phyloP scores from a whole-genome alignment of 2,888 invertebrate genomes.

The Anagyrus pseudococci region DNA sequence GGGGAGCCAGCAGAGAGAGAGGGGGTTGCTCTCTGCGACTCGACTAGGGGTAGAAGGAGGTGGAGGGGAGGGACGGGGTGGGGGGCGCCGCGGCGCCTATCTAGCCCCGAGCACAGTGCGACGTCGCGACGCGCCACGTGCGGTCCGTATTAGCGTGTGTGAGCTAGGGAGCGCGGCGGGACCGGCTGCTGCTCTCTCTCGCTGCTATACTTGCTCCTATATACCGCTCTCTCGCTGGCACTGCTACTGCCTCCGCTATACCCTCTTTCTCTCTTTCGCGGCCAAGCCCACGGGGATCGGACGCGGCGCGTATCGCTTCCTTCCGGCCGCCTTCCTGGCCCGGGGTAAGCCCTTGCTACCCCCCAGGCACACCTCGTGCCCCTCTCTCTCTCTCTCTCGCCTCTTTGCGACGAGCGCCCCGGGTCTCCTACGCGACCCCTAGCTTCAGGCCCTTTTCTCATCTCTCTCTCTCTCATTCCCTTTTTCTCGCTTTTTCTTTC shows the following conservation, averaged over 20 bases:
- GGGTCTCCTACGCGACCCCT: too few relatives aligned
- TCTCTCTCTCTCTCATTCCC: not conserved
- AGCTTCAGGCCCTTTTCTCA: conserved; percentile 11
- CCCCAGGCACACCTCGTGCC: too few relatives aligned
- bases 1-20: too few relatives aligned
- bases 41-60: too few relatives aligned
- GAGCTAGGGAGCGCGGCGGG: too few relatives aligned
- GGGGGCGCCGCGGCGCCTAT: conserved; percentile 47
- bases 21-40: too few relatives aligned
- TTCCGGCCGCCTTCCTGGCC: conserved; percentile 19
- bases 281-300: too few relatives aligned
- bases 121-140: conserved; percentile 63
- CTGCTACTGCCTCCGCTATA: not conserved
- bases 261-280: too few relatives aligned
- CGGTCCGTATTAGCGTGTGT: conserved; percentile 44
- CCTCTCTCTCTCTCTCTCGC: not conserved
- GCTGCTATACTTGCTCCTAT: not conserved
- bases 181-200: too few relatives aligned
- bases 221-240: not conserved
- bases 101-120: conserved; percentile 61
- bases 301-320: conserved; percentile 17
- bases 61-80: not conserved
- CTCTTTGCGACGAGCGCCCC: too few relatives aligned
- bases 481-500: not conserved
- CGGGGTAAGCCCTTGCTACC: not conserved